phyloP scores from a whole-genome alignment of 2,797 vertebrate species.

The Meda fulgida region DNA sequence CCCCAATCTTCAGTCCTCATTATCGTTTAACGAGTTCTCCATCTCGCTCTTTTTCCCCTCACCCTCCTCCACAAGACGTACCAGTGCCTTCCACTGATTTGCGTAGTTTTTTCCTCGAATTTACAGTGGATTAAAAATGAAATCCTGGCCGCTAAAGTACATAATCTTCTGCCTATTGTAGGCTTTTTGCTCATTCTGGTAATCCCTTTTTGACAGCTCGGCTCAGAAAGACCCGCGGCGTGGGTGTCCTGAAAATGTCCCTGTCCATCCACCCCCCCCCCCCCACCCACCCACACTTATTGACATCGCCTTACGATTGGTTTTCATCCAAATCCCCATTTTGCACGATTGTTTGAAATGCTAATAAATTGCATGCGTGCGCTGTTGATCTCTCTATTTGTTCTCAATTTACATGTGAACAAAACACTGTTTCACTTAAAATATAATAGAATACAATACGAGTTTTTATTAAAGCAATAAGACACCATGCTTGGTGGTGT shows the following conservation, averaged over 20 bases:
- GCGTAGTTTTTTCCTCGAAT: conserved; percentile 58
- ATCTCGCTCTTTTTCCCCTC: neutral
- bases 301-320: conserved; percentile 14
- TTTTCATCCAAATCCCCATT: conserved; percentile 22
- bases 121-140: conserved; percentile 77
- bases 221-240: conserved; percentile 68
- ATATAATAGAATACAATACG: neutral
- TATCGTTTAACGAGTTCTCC: neutral
- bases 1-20: neutral
- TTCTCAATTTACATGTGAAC: conserved; percentile 1
- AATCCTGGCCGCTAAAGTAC: conserved; percentile 75
- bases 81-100: conserved; percentile 29
- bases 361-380: neutral
- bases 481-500: neutral
- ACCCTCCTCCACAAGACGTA: neutral
- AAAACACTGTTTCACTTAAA: neutral
- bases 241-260: conserved; percentile 60
- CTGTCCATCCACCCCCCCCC: conserved; percentile 38
- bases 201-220: conserved; percentile 77
- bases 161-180: conserved; percentile 77
- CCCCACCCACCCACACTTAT: conserved; percentile 7
- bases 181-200: conserved; percentile 71
- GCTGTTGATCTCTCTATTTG: conserved; percentile 4
- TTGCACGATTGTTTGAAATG: conserved; percentile 8
- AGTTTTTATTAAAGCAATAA: conserved; percentile 16